Evolutionary conservation across 2,888 invertebrate genomes (phyloP).

Genomic region (Hirtodrosophila confusa): DNA sequence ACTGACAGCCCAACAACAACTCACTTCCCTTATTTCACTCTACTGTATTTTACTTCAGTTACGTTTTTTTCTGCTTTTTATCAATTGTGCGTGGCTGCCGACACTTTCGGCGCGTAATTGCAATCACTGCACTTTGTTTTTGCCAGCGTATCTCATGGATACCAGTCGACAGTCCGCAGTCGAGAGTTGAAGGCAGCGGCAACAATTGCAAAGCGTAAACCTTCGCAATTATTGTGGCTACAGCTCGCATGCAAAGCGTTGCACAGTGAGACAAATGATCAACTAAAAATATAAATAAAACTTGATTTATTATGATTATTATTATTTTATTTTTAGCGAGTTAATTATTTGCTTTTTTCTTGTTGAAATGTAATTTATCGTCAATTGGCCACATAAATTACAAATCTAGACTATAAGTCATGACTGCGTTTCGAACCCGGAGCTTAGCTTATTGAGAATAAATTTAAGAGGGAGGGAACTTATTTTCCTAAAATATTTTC

Average conservation of each 20-base stretch:
- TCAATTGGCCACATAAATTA: no score
- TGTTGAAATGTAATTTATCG: no score
- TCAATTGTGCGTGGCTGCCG: constrained; percentile 49
- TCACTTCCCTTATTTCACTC: constrained; percentile 50
- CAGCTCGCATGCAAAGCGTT: constrained; percentile 25
- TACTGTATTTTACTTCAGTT: constrained; percentile 2
- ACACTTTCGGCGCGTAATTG: constrained; percentile 68
- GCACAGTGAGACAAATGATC: constrained; percentile 3
- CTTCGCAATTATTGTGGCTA: constrained; percentile 30
- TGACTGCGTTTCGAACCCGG: no score
- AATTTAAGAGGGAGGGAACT: no score
- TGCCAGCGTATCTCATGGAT: constrained; percentile 47
- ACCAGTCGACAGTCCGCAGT: constrained; percentile 17
- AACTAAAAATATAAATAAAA: no score
- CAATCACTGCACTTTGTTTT: constrained; percentile 60
- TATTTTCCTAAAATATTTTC: no score
- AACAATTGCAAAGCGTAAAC: constrained; percentile 12
- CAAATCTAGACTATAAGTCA: no score
- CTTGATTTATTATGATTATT: no score
- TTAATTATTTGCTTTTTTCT: no score
- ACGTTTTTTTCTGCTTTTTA: constrained; percentile 16
- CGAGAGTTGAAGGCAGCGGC: not conserved
- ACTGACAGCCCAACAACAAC: constrained; percentile 24
- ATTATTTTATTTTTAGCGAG: no score
- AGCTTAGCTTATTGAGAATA: no score